A percentile compares a stretch with the other conserved stretches of the same genome.
phyloP scores from a whole-genome alignment of 2,888 invertebrate genomes.

The Eulithis prunata region DNA sequence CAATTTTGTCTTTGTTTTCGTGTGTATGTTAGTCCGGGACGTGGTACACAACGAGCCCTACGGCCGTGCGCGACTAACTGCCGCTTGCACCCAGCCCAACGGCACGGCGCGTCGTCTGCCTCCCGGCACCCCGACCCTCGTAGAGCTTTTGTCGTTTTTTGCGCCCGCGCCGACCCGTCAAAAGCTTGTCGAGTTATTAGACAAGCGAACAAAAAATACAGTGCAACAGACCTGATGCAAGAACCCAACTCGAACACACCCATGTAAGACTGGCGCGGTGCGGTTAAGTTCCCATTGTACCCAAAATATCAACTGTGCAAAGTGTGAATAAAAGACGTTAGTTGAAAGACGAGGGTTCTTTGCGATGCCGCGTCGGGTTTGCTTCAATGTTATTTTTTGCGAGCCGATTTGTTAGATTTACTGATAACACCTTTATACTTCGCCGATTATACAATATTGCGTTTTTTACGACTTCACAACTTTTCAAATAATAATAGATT shows the following conservation, averaged over 20 bases:
- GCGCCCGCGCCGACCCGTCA: constrained; percentile 81
- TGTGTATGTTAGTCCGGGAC: constrained; percentile 17
- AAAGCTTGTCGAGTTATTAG: constrained; percentile 82
- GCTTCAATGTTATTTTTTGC: constrained; percentile 53
- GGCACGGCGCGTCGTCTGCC: constrained; percentile 24
- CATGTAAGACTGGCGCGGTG: constrained; percentile 69
- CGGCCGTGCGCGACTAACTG: constrained; percentile 44
- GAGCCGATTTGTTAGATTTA: constrained; percentile 56
- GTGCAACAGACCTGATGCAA: constrained; percentile 73
- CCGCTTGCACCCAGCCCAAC: constrained; percentile 39
- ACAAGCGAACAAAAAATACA: constrained; percentile 72
- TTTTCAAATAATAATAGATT: constrained; percentile 29
- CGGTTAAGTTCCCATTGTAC: constrained; percentile 72
- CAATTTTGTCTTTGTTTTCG: constrained; percentile 25
- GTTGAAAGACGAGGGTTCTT: constrained; percentile 57
- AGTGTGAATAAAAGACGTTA: constrained; percentile 74
- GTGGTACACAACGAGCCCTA: constrained; percentile 25
- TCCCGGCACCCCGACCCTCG: constrained; percentile 71
- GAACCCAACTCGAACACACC: constrained; percentile 63
- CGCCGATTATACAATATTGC: constrained; percentile 37
- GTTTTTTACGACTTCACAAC: constrained; percentile 35
- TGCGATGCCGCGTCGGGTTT: constrained; percentile 56
- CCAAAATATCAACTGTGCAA: constrained; percentile 68
- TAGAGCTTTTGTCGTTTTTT: constrained; percentile 75
- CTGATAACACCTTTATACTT: constrained; percentile 42